A percentile compares a stretch with the other conserved stretches of the same genome.
Conservation (phyloP, 2,797 vertebrate genomes). For the Australoheros facetus region DNA sequence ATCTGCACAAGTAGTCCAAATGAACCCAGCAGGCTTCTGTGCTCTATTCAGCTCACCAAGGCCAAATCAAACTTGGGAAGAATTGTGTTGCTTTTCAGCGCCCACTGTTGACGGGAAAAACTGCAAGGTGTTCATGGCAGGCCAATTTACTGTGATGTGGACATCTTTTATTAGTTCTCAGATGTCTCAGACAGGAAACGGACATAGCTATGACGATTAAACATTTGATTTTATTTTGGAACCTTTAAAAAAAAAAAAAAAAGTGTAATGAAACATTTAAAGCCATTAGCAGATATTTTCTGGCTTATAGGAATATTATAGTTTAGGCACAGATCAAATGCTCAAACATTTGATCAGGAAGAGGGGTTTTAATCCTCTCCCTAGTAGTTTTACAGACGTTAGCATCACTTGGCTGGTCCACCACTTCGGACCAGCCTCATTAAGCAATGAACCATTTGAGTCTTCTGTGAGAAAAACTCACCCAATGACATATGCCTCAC, state of each 20-base stretch:
- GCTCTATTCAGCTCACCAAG: slow-evolving; percentile 28
- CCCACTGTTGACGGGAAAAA: slow-evolving; percentile 15
- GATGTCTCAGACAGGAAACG: not conserved
- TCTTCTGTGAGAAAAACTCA: slow-evolving; percentile 5
- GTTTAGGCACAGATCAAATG: not conserved
- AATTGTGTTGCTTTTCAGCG: slow-evolving; percentile 24
- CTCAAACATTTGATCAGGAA: not conserved
- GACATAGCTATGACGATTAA: not conserved
- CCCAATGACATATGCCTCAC: not conserved
- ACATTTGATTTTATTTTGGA: not conserved
- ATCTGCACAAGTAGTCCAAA: slow-evolving; percentile 55
- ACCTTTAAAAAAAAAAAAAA: not conserved
- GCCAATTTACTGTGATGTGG: slow-evolving; percentile 31
- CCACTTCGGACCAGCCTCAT: not conserved
- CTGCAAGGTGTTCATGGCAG: slow-evolving; percentile 48
- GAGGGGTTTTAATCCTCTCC: not conserved
- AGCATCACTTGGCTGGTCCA: not conserved
- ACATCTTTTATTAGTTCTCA: not conserved
- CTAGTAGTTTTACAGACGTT: not conserved
- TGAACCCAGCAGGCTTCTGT: slow-evolving; percentile 45
- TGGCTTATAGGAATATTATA: not conserved
- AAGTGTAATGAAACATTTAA: not conserved
- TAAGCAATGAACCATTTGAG: not conserved
- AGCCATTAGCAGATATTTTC: not conserved
- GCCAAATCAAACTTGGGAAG: slow-evolving; percentile 40